Conservation (phyloP, 2,797 vertebrate species). For the Chaetophractus vellerosus region DNA sequence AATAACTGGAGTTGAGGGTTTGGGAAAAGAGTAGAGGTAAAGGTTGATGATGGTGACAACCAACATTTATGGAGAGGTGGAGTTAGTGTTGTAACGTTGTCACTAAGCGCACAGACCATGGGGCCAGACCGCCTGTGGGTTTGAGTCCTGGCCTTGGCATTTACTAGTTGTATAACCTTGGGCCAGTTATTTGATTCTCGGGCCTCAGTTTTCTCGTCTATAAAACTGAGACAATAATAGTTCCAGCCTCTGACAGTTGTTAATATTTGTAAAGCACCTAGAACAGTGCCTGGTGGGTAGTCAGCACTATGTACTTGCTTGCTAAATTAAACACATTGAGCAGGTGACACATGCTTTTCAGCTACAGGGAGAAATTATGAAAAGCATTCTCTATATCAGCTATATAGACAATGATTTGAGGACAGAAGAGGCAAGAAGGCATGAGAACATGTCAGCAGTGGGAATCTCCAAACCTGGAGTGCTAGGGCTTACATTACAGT, state of each 20-base stretch:
- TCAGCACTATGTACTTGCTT: not conserved
- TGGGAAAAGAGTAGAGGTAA: not conserved
- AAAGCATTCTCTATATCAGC: not conserved
- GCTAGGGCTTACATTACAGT: not conserved
- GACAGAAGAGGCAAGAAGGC: constrained; percentile 1
- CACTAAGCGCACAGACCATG: rapidly evolving
- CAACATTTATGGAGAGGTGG: rapidly evolving
- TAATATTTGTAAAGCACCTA: not conserved
- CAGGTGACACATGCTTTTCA: not conserved
- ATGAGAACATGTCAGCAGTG: not conserved
- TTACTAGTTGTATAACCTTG: not conserved
- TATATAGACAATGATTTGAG: not conserved
- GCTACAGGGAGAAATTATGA: not conserved
- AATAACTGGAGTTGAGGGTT: not conserved
- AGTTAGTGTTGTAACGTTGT: rapidly evolving
- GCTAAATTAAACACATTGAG: not conserved
- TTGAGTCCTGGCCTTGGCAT: not conserved
- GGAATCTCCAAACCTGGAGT: not conserved
- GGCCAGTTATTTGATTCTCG: not conserved
- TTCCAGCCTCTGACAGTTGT: not conserved
- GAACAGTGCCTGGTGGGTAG: not conserved
- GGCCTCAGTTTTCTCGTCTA: not conserved
- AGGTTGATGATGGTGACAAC: not conserved
- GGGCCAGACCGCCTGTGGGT: not conserved
- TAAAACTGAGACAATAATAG: not conserved